These are phyloP conservation scores for Hapalemur alaotrensis DNA, from an alignment of 2,797 vertebrate species.

Conservation along the genomic window DNA sequence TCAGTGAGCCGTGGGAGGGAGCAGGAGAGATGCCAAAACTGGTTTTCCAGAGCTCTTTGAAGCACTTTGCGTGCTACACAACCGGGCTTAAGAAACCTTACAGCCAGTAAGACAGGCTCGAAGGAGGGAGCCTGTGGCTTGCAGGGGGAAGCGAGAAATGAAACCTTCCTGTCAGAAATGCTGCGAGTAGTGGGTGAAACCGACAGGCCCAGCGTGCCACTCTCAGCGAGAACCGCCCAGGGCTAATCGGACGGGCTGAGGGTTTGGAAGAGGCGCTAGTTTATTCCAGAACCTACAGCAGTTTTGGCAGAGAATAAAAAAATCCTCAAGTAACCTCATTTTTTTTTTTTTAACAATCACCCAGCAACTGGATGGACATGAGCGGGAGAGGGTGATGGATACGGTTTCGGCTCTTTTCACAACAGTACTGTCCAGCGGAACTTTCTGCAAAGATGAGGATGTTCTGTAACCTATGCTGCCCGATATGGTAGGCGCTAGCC, in stretches of 20 bases:
- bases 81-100: neutral
- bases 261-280: neutral
- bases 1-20: neutral
- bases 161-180: neutral
- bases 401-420: neutral
- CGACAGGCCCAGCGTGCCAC: neutral
- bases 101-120: neutral
- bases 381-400: neutral
- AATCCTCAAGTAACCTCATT: neutral
- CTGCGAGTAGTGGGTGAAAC: neutral
- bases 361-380: fast-evolving
- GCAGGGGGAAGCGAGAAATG: neutral
- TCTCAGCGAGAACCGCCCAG: fast-evolving
- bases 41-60: neutral
- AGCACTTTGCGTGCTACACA: neutral
- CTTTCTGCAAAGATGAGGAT: neutral
- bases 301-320: neutral
- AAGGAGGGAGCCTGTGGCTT: neutral
- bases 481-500: neutral
- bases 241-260: neutral
- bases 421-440: neutral
- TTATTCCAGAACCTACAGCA: neutral
- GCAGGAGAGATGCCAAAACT: neutral
- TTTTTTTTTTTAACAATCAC: neutral
- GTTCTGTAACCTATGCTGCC: neutral